Evolutionary conservation across 2,113 vertebrate species (phyloP), one percentile per base, ranked within the genome.

Genomic region (Origma solitaria): DNA sequence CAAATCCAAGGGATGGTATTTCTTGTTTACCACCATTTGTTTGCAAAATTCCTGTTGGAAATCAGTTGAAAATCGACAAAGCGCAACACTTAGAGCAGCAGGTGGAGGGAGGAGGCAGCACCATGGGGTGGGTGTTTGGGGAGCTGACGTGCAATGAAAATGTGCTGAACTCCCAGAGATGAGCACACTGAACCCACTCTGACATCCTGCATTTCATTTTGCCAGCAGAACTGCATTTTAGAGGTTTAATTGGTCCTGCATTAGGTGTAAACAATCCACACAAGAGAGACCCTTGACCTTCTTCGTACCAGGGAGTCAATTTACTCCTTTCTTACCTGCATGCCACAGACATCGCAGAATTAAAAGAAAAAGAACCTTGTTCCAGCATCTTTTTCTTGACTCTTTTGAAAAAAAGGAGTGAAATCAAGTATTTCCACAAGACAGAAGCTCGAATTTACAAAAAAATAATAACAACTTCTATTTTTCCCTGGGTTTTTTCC

Each of bases 21-120:
- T 60, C 53, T 91, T 24, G 66, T 88, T 81, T 72, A 61, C 50
- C 40, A 56, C 53, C 53, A n/a, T 82, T 70, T 62, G 12, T 58
- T 71, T 57, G 44, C 11, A 7, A 44, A 71, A 79, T 20, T 33
- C 45, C 51, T 54, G 11, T 13, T 82, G 62, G 37, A 68, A 84
- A 49, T 37, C 19, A 75, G 40, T 0, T 51, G 56, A 47, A 86
- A 81, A 68, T 27, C 1, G 0, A n/a, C 0, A 0, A 28, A 45
- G 53, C n/a, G 25, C 53, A 58, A 66, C 10, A 7, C 24, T 75
- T 13, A 7, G 20, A 61, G 56, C 54, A 77, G 71, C 10, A 47
- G 27, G 45, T 37, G 60, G 61, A 61, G 22, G 53, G 23, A 71
- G 37, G 70, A 64, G 75, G 88, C 86, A 66, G 20, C 31, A 83